Evolutionary conservation across 1,140 invertebrate species (phyloP), one percentile per base, ranked within the genome.

Genomic region (Nilaparvata lugens): DNA sequence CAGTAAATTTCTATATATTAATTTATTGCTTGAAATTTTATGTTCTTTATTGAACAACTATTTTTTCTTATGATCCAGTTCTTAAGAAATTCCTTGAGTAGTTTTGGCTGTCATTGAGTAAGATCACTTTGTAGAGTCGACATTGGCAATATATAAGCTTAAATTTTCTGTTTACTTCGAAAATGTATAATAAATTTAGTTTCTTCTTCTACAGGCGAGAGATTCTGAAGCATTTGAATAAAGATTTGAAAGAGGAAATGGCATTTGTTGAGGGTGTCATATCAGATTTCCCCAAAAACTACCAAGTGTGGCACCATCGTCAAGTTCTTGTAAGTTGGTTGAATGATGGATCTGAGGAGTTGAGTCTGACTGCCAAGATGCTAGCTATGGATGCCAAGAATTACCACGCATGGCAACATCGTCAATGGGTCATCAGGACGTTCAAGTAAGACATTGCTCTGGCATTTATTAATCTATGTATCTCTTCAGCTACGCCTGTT

Each of bases 401-500:
- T 78, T 99, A 99, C 77, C 97, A 99, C 77, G 95, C 94, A 2
- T 99, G 97, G 97, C 95, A 99, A 75, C 91, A 99, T 75, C 79
- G 96, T 66, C 94, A 97, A 69, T 98, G 95, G 95, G 86, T 88
- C 18, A 84, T 93, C 19, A 82, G 83, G 68, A 85, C 83, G 23
- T 94, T 87, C 69, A 86, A 87, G 89, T 90, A 75, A 79, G 79
- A 70, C 53, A 52, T 43, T 25, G 18, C 6, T n/a, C 11, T 42
- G 11, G n/a, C 40, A 42, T 42, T 11, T 42, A 4, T 60, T 58
- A 28, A 58, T 52, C 14, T 56, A n/a, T 58, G 16, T 52, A 24
- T 11, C 19, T 19, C 11, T 52, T 11, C 11, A n/a, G n/a, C n/a
- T n/a, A n/a, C n/a, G n/a, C n/a, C n/a, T n/a, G n/a, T n/a, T n/a